phyloP scores from a whole-genome alignment of 2,888 invertebrate genomes.

The Lepidocyrtoides sp. region DNA sequence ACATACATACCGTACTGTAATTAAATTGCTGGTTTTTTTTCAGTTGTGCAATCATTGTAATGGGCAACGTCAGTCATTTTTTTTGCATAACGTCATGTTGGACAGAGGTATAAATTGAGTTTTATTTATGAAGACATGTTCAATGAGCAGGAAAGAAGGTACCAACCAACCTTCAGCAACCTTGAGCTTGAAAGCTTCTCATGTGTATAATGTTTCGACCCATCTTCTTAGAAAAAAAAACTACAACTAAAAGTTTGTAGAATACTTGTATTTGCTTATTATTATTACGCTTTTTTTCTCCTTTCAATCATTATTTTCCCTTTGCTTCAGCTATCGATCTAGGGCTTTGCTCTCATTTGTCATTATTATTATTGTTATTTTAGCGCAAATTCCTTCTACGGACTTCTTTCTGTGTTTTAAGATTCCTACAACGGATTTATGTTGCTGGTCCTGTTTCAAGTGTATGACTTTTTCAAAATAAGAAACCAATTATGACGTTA shows the following conservation, averaged over 20 bases:
- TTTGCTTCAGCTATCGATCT: slow-evolving; percentile 35
- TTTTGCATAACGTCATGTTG: neutral
- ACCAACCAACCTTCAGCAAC: slow-evolving; percentile 74
- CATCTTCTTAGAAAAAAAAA: neutral
- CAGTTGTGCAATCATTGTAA: neutral
- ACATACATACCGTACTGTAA: neutral
- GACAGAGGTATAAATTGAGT: neutral
- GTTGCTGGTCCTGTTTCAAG: neutral
- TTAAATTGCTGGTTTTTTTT: neutral
- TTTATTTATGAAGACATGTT: slow-evolving; percentile 1
- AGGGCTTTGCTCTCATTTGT: slow-evolving; percentile 77
- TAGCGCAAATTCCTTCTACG: slow-evolving; percentile 6
- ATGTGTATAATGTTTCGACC: neutral
- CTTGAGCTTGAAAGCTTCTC: slow-evolving; percentile 76
- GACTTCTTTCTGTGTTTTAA: neutral
- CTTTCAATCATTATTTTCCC: neutral
- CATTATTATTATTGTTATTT: neutral
- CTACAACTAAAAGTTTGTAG: slow-evolving; percentile 6
- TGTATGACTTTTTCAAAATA: neutral
- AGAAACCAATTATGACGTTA: neutral
- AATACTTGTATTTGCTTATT: neutral
- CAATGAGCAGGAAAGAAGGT: slow-evolving; percentile 21
- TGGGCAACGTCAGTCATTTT: slow-evolving; percentile 15
- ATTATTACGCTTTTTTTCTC: neutral
- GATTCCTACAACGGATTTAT: neutral